A percentile compares a stretch with the other conserved stretches of the same genome.
These are phyloP conservation scores for Cataglyphis altisquamis DNA, from an alignment of 2,888 invertebrate genomes.

Conservation along the genomic window DNA sequence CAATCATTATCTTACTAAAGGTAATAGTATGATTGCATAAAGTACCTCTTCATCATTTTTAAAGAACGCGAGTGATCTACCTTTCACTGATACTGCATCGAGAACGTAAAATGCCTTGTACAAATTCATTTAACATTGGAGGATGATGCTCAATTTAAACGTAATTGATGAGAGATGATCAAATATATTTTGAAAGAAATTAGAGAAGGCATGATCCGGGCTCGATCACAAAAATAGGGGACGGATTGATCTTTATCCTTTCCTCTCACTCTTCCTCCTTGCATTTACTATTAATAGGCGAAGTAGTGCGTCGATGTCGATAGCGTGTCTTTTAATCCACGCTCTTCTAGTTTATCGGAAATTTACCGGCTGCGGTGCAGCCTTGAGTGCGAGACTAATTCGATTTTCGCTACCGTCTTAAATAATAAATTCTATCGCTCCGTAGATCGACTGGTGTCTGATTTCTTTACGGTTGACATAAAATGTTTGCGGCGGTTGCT, in stretches of 20 bases:
- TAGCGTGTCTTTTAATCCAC: slow-evolving; percentile 66
- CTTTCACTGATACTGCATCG: background rate
- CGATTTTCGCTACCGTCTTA: slow-evolving; percentile 51
- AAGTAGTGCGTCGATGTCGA: slow-evolving; percentile 68
- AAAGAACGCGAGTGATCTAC: background rate
- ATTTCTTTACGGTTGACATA: slow-evolving; percentile 35
- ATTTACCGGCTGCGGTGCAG: slow-evolving; percentile 61
- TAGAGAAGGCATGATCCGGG: slow-evolving; percentile 50
- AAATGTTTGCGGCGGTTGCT: slow-evolving; percentile 24
- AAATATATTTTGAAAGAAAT: slow-evolving; percentile 52
- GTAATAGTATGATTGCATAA: background rate
- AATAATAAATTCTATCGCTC: slow-evolving; percentile 43
- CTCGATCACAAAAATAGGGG: slow-evolving; percentile 74
- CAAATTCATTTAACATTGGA: slow-evolving; percentile 27
- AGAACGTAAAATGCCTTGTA: slow-evolving; percentile 12
- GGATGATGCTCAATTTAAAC: slow-evolving; percentile 29
- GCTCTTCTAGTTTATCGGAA: slow-evolving; percentile 70
- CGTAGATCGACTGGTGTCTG: background rate
- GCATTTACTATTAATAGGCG: slow-evolving; percentile 71
- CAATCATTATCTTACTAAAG: background rate
- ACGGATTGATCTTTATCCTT: slow-evolving; percentile 67
- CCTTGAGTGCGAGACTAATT: slow-evolving; percentile 42
- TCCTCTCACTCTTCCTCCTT: slow-evolving; percentile 8
- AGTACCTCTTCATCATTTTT: background rate
- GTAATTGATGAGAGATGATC: slow-evolving; percentile 52